phyloP scores from a whole-genome alignment of 2,888 invertebrate genomes.

The Biston betularia region DNA sequence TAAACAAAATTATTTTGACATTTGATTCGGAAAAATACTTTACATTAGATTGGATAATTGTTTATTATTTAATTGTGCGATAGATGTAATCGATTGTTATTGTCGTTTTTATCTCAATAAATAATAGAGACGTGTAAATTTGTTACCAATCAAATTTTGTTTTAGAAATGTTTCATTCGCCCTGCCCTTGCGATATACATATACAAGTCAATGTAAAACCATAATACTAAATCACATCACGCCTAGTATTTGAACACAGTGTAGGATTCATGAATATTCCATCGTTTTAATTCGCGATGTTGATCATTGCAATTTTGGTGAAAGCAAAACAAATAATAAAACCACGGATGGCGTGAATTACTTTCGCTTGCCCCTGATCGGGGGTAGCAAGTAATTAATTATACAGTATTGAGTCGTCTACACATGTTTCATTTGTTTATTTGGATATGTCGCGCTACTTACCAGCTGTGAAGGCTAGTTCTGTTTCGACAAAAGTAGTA shows the following conservation, averaged over 20 bases:
- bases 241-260: background rate
- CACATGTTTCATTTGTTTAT: conserved; percentile 2
- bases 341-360: conserved; percentile 15
- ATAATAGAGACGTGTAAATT: background rate
- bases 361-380: conserved; percentile 3
- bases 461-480: background rate
- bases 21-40: too few species aligned
- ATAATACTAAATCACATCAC: background rate
- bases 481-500: background rate
- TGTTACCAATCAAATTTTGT: too few species aligned
- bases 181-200: background rate
- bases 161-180: too few species aligned
- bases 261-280: conserved; percentile 15
- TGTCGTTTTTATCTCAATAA: too few species aligned
- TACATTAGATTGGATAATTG: too few species aligned
- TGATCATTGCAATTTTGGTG: conserved; percentile 26
- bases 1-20: too few species aligned
- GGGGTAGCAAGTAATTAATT: conserved; percentile 15
- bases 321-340: conserved; percentile 33
- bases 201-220: background rate
- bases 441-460: background rate
- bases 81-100: too few species aligned
- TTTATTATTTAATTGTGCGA: too few species aligned
- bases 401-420: background rate
- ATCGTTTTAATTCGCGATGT: conserved; percentile 6